Conservation (phyloP, 2,113 vertebrate genomes). For the Calyptomena viridis region DNA sequence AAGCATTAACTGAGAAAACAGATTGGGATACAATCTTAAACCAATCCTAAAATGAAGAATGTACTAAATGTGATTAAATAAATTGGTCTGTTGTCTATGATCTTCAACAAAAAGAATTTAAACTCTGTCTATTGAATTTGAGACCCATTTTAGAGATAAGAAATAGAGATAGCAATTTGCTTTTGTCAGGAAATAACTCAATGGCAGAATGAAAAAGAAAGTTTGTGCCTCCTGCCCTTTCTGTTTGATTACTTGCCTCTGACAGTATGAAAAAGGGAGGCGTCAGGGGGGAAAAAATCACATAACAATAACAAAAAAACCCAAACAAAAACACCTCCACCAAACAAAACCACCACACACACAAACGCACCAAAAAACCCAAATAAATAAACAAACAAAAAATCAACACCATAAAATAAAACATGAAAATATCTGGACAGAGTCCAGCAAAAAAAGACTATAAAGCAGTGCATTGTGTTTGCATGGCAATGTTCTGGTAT, state of each 20-base stretch:
- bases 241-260: background rate
- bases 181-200: slow-evolving; percentile 3
- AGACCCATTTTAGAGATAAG: slow-evolving; percentile 4
- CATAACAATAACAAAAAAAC: background rate
- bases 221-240: background rate
- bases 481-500: background rate
- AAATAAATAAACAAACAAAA: too few relatives aligned
- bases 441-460: background rate
- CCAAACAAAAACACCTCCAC: too few relatives aligned
- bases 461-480: background rate
- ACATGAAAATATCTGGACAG: background rate
- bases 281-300: rapidly evolving
- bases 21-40: background rate
- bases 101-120: slow-evolving; percentile 4
- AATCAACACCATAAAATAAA: background rate
- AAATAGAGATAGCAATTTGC: slow-evolving; percentile 26
- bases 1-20: background rate
- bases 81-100: background rate
- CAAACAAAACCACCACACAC: too few relatives aligned
- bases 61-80: slow-evolving; percentile 21
- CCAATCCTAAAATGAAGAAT: background rate
- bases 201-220: background rate
- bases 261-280: background rate
- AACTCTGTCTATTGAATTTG: slow-evolving; percentile 13
- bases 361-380: too few relatives aligned